Evolutionary conservation across 2,113 vertebrate genomes (phyloP).

Genomic region (Ia io): DNA sequence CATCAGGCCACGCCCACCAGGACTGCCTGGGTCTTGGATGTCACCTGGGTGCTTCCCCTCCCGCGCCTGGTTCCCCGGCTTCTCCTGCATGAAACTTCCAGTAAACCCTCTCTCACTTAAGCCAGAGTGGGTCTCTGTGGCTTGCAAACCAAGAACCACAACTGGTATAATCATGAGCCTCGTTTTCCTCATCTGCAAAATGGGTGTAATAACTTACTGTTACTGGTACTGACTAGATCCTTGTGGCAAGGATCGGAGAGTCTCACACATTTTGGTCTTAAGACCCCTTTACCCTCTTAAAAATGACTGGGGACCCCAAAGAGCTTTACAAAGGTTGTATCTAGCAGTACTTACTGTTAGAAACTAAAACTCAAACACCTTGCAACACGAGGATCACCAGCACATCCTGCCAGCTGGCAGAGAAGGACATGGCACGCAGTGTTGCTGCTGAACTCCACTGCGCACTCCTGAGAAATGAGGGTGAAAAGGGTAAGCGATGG

Average conservation of each 20-base stretch:
- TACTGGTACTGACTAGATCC: neutral
- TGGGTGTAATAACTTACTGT: neutral
- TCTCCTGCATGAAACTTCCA: neutral
- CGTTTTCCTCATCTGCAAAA: neutral
- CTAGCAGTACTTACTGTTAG: neutral
- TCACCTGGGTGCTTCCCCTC: neutral
- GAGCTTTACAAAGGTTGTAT: neutral
- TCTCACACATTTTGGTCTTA: neutral
- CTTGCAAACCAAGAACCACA: neutral
- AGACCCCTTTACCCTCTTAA: neutral
- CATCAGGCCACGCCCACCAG: rapidly evolving
- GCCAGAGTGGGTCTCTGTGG: neutral
- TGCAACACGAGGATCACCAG: neutral
- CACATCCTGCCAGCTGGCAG: neutral
- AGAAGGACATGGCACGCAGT: rapidly evolving
- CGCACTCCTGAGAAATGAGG: neutral
- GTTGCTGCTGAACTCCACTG: neutral
- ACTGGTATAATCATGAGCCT: neutral
- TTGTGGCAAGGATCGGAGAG: neutral
- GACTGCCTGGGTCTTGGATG: rapidly evolving
- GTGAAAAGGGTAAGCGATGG: neutral
- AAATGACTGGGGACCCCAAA: neutral
- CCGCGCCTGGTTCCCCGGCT: neutral
- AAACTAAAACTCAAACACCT: neutral
- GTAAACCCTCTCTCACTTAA: too few species aligned